A percentile compares a stretch with the other conserved stretches of the same genome.
phyloP scores from a whole-genome alignment of 2,888 invertebrate species.

The Argynnis bischoffii region DNA sequence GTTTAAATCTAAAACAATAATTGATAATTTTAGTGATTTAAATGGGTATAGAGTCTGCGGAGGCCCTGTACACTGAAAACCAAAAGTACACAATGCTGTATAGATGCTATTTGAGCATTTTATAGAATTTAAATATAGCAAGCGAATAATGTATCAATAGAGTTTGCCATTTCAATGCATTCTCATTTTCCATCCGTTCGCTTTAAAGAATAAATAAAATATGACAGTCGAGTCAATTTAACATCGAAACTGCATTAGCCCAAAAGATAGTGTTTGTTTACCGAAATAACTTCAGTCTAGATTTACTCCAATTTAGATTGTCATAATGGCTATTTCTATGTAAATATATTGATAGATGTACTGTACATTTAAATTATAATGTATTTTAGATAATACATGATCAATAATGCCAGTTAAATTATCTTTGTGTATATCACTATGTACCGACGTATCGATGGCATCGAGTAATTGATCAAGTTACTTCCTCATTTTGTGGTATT shows the following conservation, averaged over 20 bases:
- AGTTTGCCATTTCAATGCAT: too few species aligned
- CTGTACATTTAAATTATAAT: too few species aligned
- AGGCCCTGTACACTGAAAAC: conserved; percentile 9
- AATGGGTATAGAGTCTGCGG: conserved; percentile 45
- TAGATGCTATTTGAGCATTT: neutral
- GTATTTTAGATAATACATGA: too few species aligned
- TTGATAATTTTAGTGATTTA: too few species aligned
- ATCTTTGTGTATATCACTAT: conserved; percentile 44
- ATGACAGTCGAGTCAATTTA: neutral
- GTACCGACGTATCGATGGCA: conserved; percentile 10
- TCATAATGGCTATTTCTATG: too few species aligned
- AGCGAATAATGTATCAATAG: neutral
- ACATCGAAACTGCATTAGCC: conserved; percentile 2
- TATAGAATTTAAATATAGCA: neutral
- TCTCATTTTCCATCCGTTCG: neutral
- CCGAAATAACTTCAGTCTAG: neutral
- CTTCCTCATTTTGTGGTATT: conserved; percentile 59
- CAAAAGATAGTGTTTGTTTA: conserved; percentile 3
- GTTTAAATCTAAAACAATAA: too few species aligned
- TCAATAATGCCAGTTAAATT: neutral
- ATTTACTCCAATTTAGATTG: too few species aligned
- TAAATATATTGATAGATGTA: too few species aligned
- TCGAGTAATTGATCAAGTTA: conserved; percentile 43
- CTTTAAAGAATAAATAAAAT: neutral
- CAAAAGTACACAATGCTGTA: too few species aligned